Evolutionary conservation across 2,113 vertebrate species (phyloP), one percentile per base, ranked within the genome.

Genomic region (Bombycilla garrulus): DNA sequence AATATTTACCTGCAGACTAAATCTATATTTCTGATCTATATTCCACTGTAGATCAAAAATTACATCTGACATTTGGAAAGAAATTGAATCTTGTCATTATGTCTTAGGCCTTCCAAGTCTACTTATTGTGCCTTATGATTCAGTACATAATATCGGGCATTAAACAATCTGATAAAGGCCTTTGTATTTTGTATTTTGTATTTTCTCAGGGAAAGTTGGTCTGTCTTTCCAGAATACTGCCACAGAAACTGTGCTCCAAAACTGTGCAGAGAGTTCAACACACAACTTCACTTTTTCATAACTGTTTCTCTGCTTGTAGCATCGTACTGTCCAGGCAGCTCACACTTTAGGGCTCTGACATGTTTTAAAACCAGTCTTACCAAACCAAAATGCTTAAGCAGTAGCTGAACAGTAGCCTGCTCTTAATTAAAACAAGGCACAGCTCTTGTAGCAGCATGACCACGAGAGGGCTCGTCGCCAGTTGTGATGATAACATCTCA

Each of bases 61-160:
- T 0, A 16, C 47, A 81, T 33, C 28, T 57, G 33, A 66, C 12
- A 45, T 61, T 81, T 69, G 45, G 58, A 77, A 86, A 81, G 17
- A 79, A 80, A 80, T 65, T 25, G 31, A n/a, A 38, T 38, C 40
- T 54, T 73, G 33, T 42, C 7, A 25, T 47, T 61, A 38, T 38
- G 5, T 74, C 35, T 64, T 53, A 57, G 29, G 28, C 73, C 23
- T 71, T 88, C 48, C 38, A 38, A 53, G 20, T 23, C 47, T 86
- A 28, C 6, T 58, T 74, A 23, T 74, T 64, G 60, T 66, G 69
- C 17, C 74, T 90, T 42, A 71, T 64, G 28, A 45, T 58, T 78
- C 23, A n/a, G 6, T 62, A 18, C 6, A 23, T 61, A 72, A 33
- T 8, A 74, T 14, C 0, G 0, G 5, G 15, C 72, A 23, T 33